A percentile compares a stretch with the other conserved stretches of the same genome.
Evolutionary conservation across 1,140 invertebrate species (phyloP).

Genomic region (Listronotus bonariensis): DNA sequence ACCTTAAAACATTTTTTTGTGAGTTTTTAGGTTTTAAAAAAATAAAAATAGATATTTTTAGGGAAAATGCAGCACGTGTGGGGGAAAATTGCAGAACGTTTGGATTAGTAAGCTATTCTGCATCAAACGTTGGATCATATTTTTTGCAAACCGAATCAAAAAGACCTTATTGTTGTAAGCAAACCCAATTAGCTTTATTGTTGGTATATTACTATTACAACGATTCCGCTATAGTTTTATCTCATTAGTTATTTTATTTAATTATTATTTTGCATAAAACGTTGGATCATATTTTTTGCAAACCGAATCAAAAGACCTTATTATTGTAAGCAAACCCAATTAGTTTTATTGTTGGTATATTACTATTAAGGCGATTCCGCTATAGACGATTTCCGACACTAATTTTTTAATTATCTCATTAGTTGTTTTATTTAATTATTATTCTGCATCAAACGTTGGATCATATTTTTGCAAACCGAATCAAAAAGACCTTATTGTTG

Average conservation of each 20-base stretch:
- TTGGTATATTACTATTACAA: too few species aligned
- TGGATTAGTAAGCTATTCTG: conserved; percentile 29
- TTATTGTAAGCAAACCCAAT: conserved; percentile 44
- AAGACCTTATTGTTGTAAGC: conserved; percentile 42
- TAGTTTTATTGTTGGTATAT: too few species aligned
- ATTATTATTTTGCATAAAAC: conserved; percentile 18
- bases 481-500: conserved; percentile 38
- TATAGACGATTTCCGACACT: too few species aligned
- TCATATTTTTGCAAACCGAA: conserved; percentile 41
- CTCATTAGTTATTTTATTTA: too few species aligned
- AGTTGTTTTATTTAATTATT: too few species aligned
- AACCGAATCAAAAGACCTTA: conserved; percentile 33
- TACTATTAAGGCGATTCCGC: too few species aligned
- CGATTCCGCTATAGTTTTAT: too few species aligned
- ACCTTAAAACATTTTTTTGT: too few species aligned
- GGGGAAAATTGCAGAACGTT: conserved; percentile 38
- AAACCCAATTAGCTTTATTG: too few species aligned
- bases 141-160: conserved; percentile 39
- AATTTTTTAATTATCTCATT: too few species aligned
- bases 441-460: conserved; percentile 15
- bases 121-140: conserved; percentile 26
- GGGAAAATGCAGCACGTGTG: conserved; percentile 47
- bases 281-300: conserved; percentile 39
- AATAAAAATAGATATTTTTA: too few species aligned
- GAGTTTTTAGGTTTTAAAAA: too few species aligned